Evolutionary conservation across 2,113 vertebrate genomes (phyloP), one percentile per base, ranked within the genome.

Genomic region (Leuciscus idus): DNA sequence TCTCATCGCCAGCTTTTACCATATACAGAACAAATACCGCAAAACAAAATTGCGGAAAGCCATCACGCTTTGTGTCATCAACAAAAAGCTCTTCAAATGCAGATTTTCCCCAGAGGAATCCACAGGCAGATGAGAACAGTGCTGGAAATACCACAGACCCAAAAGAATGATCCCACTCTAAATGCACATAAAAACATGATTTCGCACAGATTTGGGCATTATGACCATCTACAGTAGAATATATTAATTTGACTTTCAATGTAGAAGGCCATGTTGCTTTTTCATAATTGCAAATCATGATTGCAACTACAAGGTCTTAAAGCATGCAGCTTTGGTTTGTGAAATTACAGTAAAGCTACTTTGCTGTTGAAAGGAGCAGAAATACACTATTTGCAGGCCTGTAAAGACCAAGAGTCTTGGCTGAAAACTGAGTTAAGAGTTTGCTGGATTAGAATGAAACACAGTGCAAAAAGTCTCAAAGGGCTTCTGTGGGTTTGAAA

Each of bases 271-370:
- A 7, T 10, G 36, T 2, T 26, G 6, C 57, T 46, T 80, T 43
- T 26, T 43, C 2, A 62, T 43, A 46, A 46, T 80, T 62, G 21
- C 57, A 28, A 81, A 61, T 85, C 61, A 75, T 84, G 48, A 57
- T 70, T 81, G 30, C 80, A 83, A 90, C 90, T 89, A 89, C 15
- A 85, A 52, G 30, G 59, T 66, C 39, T 48, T 17, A 26, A 64
- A 62, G 15, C 43, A 66, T 30, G n/a, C 43, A 48, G 33, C 46
- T 39, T 86, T 57, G 68, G 77, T 90, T 83, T 74, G 64, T 48
- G 1, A 73, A 68, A 57, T 82, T 76, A 70, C 82, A 78, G 75
- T 83, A 81, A 87, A 88, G 50, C 55, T 64, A 43, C 52, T 30
- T 21, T 79, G 55, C 55, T 12, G 21, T 64, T 52, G 61, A 86